Conservation (phyloP, 2,888 invertebrate genomes). For the Tridacna gigas region DNA sequence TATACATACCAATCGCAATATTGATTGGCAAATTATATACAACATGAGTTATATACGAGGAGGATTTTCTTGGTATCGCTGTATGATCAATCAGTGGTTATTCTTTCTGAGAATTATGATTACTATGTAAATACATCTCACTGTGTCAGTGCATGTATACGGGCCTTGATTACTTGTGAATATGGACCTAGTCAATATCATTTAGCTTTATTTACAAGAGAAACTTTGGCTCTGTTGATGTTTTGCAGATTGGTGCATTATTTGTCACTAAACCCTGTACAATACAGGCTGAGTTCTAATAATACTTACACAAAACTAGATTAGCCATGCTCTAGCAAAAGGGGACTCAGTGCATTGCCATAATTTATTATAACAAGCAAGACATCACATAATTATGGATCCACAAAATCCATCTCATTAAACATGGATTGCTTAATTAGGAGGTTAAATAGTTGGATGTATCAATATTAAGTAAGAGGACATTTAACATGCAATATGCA, state of each 20-base stretch:
- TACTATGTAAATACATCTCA: conserved; percentile 41
- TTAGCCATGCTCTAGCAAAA: too few relatives aligned
- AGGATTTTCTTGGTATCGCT: conserved; percentile 4
- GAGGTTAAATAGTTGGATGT: too few relatives aligned
- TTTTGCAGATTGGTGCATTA: neutral
- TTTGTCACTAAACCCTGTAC: too few relatives aligned
- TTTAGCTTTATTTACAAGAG: neutral
- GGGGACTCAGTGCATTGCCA: too few relatives aligned
- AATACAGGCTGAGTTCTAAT: too few relatives aligned
- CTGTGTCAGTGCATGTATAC: conserved; percentile 5
- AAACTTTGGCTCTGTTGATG: neutral
- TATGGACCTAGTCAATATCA: conserved; percentile 10
- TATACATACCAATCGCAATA: conserved; percentile 48
- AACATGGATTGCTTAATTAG: too few relatives aligned
- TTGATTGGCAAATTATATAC: conserved; percentile 34
- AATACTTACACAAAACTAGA: too few relatives aligned
- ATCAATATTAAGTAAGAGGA: too few relatives aligned
- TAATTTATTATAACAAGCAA: too few relatives aligned
- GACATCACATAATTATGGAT: too few relatives aligned
- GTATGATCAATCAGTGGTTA: conserved; percentile 37
- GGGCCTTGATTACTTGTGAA: conserved; percentile 11
- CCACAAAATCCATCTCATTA: too few relatives aligned
- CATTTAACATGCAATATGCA: too few relatives aligned
- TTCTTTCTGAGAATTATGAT: conserved; percentile 38
- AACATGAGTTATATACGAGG: conserved; percentile 25